These are phyloP conservation scores for Cataglyphis cursor DNA, from an alignment of 2,888 invertebrate species.

Conservation along the genomic window DNA sequence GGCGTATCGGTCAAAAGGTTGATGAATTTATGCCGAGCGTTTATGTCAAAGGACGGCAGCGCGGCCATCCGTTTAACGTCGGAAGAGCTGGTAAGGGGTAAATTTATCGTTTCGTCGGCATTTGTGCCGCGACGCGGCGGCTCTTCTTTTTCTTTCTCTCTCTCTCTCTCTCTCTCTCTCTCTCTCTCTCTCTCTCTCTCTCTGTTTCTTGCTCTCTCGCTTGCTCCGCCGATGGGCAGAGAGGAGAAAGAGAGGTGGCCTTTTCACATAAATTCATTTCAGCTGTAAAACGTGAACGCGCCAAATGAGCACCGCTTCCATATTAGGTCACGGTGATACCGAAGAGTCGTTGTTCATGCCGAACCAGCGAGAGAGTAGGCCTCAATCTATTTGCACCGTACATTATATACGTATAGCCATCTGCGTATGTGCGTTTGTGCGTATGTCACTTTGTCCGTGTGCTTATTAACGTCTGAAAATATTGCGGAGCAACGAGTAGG, in stretches of 20 bases:
- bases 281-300: constrained; percentile 82
- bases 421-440: background rate
- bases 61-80: constrained; percentile 83
- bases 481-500: constrained; percentile 39
- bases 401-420: constrained; percentile 16
- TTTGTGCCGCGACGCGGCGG: constrained; percentile 61
- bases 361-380: constrained; percentile 56
- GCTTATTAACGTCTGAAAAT: constrained; percentile 57
- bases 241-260: constrained; percentile 62
- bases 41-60: constrained; percentile 82
- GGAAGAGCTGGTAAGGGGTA: constrained; percentile 76
- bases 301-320: constrained; percentile 80
- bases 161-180: constrained; percentile 9
- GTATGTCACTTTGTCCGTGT: constrained; percentile 24
- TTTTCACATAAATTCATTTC: constrained; percentile 83
- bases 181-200: constrained; percentile 7
- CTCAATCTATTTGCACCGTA: constrained; percentile 71
- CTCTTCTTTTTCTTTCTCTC: background rate
- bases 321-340: constrained; percentile 73
- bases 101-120: constrained; percentile 84
- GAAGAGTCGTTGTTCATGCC: constrained; percentile 56
- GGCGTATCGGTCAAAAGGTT: constrained; percentile 68
- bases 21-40: constrained; percentile 84
- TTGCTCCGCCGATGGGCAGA: constrained; percentile 15
- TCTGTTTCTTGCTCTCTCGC: background rate